Percentiles rank a stretch among this genome's conserved stretches.
These are phyloP conservation scores for Rhadina sibilatrix DNA, from an alignment of 2,113 vertebrate genomes.

Conservation along the genomic window DNA sequence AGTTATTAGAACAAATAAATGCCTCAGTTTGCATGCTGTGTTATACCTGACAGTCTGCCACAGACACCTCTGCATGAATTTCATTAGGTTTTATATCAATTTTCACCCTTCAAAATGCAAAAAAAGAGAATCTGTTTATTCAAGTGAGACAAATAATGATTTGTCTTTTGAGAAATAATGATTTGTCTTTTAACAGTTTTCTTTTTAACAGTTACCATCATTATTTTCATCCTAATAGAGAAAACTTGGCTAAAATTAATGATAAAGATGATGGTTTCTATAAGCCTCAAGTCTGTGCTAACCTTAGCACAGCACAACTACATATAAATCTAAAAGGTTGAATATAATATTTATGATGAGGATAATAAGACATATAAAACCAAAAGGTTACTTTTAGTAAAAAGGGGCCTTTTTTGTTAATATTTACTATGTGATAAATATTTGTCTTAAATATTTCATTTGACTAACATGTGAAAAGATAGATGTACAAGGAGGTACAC, in stretches of 20 bases:
- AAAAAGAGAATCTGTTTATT: background rate
- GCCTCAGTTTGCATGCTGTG: background rate
- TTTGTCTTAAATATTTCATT: background rate
- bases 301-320: background rate
- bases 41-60: background rate
- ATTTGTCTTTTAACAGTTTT: background rate
- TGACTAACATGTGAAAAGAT: background rate
- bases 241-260: background rate
- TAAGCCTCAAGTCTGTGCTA: accelerated
- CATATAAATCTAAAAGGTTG: background rate
- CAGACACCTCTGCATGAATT: background rate
- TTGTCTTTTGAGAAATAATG: background rate
- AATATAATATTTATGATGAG: background rate
- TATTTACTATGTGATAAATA: background rate
- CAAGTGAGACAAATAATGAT: background rate
- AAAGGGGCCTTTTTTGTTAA: background rate
- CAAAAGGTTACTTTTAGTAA: background rate
- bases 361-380: background rate
- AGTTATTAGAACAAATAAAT: background rate
- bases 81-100: background rate
- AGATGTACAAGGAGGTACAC: background rate
- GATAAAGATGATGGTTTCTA: background rate
- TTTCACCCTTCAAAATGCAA: background rate
- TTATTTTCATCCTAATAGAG: background rate
- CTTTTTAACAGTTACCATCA: background rate